phyloP scores from a whole-genome alignment of 37 sponge, comb jelly and placozoan species.

The Beroe forskalii region DNA sequence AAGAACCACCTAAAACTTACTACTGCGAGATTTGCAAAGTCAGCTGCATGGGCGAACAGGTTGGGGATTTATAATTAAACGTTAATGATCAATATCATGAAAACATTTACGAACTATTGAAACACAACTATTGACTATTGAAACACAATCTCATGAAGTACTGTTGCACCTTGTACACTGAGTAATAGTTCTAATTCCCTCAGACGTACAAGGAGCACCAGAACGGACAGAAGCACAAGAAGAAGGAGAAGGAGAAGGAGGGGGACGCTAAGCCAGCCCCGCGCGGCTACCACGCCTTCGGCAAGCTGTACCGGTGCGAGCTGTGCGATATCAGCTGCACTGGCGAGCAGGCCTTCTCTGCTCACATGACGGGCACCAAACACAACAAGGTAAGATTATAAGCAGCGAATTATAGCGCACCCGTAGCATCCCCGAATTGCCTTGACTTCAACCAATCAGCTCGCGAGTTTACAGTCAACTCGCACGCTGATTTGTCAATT shows the following conservation, averaged over 20 bases:
- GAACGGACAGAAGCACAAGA: conserved; percentile 65
- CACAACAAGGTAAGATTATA: conserved; percentile 58
- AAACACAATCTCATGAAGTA: too few species aligned
- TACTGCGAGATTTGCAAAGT: conserved; percentile 64
- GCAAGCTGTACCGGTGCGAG: conserved; percentile 56
- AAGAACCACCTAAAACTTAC: conserved; percentile 31
- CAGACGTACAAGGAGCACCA: conserved; percentile 57
- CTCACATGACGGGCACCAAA: conserved; percentile 57
- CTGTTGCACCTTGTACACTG: too few species aligned
- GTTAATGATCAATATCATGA: too few species aligned
- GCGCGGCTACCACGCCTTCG: conserved; percentile 29
- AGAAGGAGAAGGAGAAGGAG: conserved; percentile 61
- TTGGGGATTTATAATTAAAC: too few species aligned
- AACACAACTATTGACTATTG: too few species aligned
- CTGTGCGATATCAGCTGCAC: conserved; percentile 54
- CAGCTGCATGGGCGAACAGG: conserved; percentile 56
- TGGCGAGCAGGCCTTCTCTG: conserved; percentile 43
- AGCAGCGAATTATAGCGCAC: too few species aligned
- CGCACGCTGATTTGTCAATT: too few species aligned
- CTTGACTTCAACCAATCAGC: too few species aligned
- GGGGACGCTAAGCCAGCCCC: background rate
- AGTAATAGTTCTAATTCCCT: too few species aligned
- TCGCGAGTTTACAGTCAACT: too few species aligned
- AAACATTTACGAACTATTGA: too few species aligned
- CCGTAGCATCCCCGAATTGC: too few species aligned